Conservation (phyloP, 2,888 invertebrate genomes). For the Athrips mouffetella region DNA sequence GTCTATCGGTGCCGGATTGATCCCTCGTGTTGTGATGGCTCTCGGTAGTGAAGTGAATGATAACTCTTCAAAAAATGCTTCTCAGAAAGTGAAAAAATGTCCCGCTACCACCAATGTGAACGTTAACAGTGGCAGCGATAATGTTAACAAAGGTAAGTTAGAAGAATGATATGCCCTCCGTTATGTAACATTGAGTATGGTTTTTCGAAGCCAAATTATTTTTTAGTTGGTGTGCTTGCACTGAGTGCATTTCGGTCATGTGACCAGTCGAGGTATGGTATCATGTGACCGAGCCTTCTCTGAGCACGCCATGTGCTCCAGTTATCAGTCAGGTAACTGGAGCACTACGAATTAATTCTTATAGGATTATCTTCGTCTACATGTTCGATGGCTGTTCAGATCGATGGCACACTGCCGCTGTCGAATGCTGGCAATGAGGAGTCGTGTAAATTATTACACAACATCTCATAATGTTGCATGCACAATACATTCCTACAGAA, state of each 20-base stretch:
- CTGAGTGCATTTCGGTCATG: conserved; percentile 53
- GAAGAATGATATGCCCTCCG: conserved; percentile 60
- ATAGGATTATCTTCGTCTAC: neutral
- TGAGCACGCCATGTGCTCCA: conserved; percentile 17
- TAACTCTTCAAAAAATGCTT: conserved; percentile 66
- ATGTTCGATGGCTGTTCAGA: neutral
- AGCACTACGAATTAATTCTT: neutral
- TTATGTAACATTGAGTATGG: conserved; percentile 70
- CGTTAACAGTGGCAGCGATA: conserved; percentile 62
- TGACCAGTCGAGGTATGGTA: conserved; percentile 44
- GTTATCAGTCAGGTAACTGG: conserved; percentile 1
- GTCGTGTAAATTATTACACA: conserved; percentile 47
- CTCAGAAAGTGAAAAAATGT: conserved; percentile 75
- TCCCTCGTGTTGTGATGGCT: conserved; percentile 79
- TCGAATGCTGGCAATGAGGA: conserved; percentile 1
- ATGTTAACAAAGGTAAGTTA: conserved; percentile 70
- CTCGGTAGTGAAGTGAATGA: conserved; percentile 79
- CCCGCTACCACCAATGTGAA: conserved; percentile 60
- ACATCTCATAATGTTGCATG: conserved; percentile 40
- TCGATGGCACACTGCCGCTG: neutral
- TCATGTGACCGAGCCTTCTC: conserved; percentile 51
- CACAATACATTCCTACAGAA: neutral
- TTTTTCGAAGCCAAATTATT: conserved; percentile 33
- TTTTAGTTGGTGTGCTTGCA: conserved; percentile 25
- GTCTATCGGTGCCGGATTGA: conserved; percentile 70